phyloP scores from a whole-genome alignment of 2,113 vertebrate species.

The Petrocephalus microphthalmus region DNA sequence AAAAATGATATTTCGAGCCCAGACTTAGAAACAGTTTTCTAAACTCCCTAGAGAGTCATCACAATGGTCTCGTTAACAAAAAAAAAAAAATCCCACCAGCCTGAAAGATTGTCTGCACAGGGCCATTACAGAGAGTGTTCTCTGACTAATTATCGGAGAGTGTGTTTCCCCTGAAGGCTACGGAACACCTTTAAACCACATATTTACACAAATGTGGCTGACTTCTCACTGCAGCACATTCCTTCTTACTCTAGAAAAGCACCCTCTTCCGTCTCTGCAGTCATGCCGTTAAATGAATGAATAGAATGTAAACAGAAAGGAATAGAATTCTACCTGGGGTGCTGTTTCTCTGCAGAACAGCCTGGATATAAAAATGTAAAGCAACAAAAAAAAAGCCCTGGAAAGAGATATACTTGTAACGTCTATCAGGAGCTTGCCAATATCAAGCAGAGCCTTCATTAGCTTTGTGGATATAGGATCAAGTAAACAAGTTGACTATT shows the following conservation, averaged over 20 bases:
- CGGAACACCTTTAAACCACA: neutral
- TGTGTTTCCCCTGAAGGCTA: neutral
- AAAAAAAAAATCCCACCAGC: neutral
- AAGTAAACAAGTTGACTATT: neutral
- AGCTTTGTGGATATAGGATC: neutral
- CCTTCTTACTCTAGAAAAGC: neutral
- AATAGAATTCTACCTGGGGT: neutral
- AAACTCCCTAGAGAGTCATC: neutral
- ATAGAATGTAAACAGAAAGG: neutral
- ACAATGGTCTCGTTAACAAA: slow-evolving; percentile 5
- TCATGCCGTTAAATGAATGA: neutral
- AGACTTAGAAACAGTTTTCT: neutral
- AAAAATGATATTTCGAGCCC: neutral
- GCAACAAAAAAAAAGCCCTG: neutral
- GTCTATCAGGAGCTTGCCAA: neutral
- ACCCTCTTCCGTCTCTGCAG: neutral
- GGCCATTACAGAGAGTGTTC: neutral
- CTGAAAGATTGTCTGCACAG: neutral
- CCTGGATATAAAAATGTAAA: neutral
- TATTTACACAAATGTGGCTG: neutral
- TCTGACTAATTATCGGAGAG: slow-evolving; percentile 1
- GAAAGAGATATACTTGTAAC: neutral
- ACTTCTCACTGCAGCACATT: neutral
- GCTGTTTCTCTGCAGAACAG: neutral
- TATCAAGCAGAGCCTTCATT: neutral